Conservation (phyloP, 2,797 vertebrate genomes). For the Mionectes olivaceus region DNA sequence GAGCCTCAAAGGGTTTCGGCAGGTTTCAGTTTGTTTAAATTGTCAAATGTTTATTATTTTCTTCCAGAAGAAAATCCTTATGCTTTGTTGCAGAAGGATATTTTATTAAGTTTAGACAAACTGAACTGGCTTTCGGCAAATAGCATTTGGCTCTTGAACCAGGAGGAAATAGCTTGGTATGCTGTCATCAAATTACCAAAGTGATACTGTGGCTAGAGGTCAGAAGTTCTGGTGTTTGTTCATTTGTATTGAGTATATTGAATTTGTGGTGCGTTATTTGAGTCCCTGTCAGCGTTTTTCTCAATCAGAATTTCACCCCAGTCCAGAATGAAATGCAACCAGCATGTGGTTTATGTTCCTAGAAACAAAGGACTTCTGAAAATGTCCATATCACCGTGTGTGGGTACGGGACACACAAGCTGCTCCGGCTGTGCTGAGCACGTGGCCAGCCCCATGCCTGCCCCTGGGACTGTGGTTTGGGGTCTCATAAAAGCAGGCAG, state of each 20-base stretch:
- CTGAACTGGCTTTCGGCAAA: slow-evolving; percentile 47
- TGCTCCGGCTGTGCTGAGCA: neutral
- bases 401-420: neutral
- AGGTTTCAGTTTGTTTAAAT: slow-evolving; percentile 60
- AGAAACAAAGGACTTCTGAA: neutral
- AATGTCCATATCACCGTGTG: rapidly evolving
- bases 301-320: neutral
- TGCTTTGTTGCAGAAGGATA: slow-evolving; percentile 20
- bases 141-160: slow-evolving; percentile 54
- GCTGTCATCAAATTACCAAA: slow-evolving; percentile 51
- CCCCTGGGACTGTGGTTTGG: neutral
- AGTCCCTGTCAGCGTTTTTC: neutral
- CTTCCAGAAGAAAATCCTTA: slow-evolving; percentile 33
- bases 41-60: slow-evolving; percentile 70
- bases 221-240: slow-evolving; percentile 12
- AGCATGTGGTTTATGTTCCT: neutral
- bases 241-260: neutral
- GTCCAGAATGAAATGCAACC: neutral
- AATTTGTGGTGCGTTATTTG: neutral
- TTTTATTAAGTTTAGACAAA: slow-evolving; percentile 64
- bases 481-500: neutral
- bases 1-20: slow-evolving; percentile 8
- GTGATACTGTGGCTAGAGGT: slow-evolving; percentile 15
- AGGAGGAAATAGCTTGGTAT: slow-evolving; percentile 29
- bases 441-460: neutral